These are phyloP conservation scores for Momotus momota DNA, from an alignment of 2,797 vertebrate genomes.

Conservation along the genomic window DNA sequence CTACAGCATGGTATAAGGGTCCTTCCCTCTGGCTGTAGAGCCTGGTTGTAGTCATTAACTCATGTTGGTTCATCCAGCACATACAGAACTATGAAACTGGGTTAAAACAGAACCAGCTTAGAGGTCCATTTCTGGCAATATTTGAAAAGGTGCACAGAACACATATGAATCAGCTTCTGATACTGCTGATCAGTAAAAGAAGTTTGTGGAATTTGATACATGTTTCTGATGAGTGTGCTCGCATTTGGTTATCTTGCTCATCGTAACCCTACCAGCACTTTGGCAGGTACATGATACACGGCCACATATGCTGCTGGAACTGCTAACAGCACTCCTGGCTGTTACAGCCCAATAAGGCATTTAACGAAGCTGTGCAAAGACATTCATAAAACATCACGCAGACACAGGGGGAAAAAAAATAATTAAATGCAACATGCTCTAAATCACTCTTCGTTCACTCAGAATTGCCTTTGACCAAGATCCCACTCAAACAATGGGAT, in stretches of 20 bases:
- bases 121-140: neutral
- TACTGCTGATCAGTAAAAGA: neutral
- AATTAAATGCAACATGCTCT: neutral
- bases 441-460: neutral
- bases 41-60: neutral
- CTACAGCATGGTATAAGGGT: neutral
- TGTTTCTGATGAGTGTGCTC: rapidly evolving
- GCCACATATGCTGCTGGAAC: neutral
- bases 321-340: neutral
- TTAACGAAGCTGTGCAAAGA: neutral
- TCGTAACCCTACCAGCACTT: neutral
- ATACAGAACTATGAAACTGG: neutral
- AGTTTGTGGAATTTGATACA: neutral
- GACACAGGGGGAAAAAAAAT: rapidly evolving
- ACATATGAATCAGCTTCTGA: neutral
- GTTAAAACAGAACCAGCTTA: conserved; percentile 14
- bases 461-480: neutral
- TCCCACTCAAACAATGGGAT: neutral
- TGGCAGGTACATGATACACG: neutral
- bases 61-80: neutral
- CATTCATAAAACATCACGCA: neutral
- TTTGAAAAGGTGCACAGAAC: neutral
- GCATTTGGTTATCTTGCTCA: neutral
- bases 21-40: neutral
- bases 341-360: neutral